Percentiles rank a stretch among this genome's conserved stretches.
Evolutionary conservation across 2,113 vertebrate species (phyloP).

Genomic region (Neotoma lepida): DNA sequence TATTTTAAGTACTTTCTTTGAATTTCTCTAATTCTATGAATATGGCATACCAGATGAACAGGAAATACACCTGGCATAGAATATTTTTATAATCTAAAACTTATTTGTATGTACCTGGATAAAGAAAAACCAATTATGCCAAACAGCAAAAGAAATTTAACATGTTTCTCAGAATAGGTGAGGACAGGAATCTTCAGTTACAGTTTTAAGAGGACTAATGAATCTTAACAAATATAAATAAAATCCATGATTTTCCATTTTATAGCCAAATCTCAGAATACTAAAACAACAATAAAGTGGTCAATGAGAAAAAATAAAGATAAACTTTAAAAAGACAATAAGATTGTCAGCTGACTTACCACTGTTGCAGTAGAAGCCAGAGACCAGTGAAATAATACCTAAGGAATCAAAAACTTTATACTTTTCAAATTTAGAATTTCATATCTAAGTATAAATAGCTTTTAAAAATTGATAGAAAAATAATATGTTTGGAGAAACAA

Average conservation of each 20-base stretch:
- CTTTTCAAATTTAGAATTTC: neutral
- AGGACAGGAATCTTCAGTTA: neutral
- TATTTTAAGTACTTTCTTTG: neutral
- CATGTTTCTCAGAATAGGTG: neutral
- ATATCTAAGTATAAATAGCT: neutral
- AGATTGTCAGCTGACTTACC: neutral
- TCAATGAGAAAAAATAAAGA: neutral
- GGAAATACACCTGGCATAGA: neutral
- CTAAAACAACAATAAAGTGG: neutral
- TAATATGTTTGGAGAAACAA: constrained; percentile 2
- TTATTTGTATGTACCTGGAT: neutral
- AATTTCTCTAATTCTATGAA: neutral
- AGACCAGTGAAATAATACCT: neutral
- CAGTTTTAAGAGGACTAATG: neutral
- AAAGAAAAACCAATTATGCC: neutral
- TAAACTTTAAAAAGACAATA: neutral
- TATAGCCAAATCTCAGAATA: neutral
- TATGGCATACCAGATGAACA: neutral
- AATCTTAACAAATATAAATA: neutral
- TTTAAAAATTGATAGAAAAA: neutral
- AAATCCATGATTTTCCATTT: neutral
- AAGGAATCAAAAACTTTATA: neutral
- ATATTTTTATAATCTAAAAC: neutral
- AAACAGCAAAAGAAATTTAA: neutral
- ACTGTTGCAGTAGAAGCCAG: neutral